Evolutionary conservation across 2,888 invertebrate species (phyloP), one percentile per base, ranked within the genome.

Genomic region (Ophion costatus): DNA sequence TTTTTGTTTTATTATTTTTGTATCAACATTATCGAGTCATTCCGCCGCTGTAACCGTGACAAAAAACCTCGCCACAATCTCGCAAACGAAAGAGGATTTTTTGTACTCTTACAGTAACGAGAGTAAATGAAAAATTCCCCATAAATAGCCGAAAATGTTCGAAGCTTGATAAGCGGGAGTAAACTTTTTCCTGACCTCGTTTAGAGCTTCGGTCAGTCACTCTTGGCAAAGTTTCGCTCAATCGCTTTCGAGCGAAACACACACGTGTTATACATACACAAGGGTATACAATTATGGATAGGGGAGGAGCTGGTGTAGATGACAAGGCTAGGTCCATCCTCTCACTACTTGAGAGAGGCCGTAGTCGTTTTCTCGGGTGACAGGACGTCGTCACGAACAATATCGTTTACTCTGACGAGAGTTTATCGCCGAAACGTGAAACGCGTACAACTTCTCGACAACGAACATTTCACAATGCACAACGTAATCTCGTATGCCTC

Each of bases 341-440:
- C 57, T 71, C 71, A 69, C 80, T 76, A 38, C 66, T 75, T 59
- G 33, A 33, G 56, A 74, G 20, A 42, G 75, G 74, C 76, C 73
- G 67, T 67, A 77, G 59, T 80, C 80, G 73, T 80, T 73, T 20
- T 56, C 70, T 64, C 38, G 66, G 73, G 51, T 84, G 83, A 80
- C 80, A 80, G 80, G 77, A 73, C 76, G 63, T 84, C 80, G 73
- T 77, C 83, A 77, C 83, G 83, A 84, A 84, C 80, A 80, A 84
- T 76, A 80, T 59, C 70, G 80, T 61, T 84, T 79, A 83, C 79
- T 63, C 80, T 45, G 81, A 84, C 81, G 81, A 84, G 81, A 84
- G 57, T 84, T 84, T 81, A 84, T 84, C 63, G 84, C n/a, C 56
- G 71, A 56, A 74, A 81, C 81, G 84, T 84, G 84, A 73, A 80